Percentiles rank a stretch among this genome's conserved stretches.
phyloP scores from a whole-genome alignment of 2,888 invertebrate genomes.

The Dryobota labecula region DNA sequence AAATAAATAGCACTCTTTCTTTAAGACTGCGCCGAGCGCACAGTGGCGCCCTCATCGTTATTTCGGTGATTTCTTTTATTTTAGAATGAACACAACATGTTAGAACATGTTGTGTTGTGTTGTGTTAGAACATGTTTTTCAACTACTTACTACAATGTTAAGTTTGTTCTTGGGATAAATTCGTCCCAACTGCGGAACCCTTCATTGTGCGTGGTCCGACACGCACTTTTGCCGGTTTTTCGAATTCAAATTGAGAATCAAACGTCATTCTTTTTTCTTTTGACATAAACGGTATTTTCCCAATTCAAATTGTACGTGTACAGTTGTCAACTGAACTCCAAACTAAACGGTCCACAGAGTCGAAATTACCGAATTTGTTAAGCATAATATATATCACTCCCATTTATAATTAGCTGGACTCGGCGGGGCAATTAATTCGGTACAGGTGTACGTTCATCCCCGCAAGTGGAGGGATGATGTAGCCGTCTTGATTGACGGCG shows the following conservation, averaged over 20 bases:
- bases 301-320: background rate
- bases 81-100: too few relatives aligned
- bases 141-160: too few relatives aligned
- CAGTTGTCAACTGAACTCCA: conserved; percentile 18
- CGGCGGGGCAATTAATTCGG: conserved; percentile 73
- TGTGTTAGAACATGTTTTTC: too few relatives aligned
- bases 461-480: conserved; percentile 57
- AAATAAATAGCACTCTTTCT: too few relatives aligned
- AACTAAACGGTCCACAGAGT: conserved; percentile 66
- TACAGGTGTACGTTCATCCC: conserved; percentile 76
- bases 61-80: too few relatives aligned
- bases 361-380: conserved; percentile 73
- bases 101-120: too few relatives aligned
- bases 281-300: background rate
- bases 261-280: background rate
- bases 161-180: too few relatives aligned
- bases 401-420: conserved; percentile 83
- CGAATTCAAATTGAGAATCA: conserved; percentile 11
- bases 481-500: conserved; percentile 71
- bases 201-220: too few relatives aligned
- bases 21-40: too few relatives aligned
- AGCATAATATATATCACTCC: conserved; percentile 77
- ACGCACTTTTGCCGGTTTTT: too few relatives aligned
- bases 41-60: too few relatives aligned
- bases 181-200: too few relatives aligned